Base-by-base conservation (phyloP, 2,888 invertebrate genomes). In the Phania funesta region DNA sequence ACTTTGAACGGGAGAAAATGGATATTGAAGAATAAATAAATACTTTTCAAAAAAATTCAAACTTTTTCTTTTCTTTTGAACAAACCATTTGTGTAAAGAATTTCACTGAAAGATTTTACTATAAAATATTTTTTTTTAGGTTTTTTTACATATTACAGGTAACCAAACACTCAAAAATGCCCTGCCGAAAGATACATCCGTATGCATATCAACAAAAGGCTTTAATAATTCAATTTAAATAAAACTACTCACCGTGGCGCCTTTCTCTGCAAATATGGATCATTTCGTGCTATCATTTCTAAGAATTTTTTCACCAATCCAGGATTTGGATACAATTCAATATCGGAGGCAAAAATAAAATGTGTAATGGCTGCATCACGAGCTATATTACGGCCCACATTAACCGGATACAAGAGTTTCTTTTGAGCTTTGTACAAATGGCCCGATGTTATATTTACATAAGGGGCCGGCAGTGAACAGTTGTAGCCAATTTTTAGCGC, bases 301-400 rank as follows among this genome's bases (percentile, higher is more conserved):
- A 97, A 92, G 91, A 98, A 97, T 89, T 94, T 93, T 24, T 93
- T 93, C 68, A 96, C 95, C 85, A 97, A 91, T 86, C 95, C 94
- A 7, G 96, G 95, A 91, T 95, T 96, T 56, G 97, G 97, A 91
- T 97, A 97, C 74, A 98, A 93, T 90, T 98, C 97, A 86, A 97
- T 96, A 89, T 98, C 97, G 67, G 96, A 96, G 26, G 97, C 94
- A 73, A 97, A 92, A 46, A 97, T 93, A 89, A 93, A 97, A 89
- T 96, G 94, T 0, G 97, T 97, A 52, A 95, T 92, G 0, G 97
- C 95, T 32, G 94, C 93, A 86, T 96, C 96, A 54, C 97, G 92
- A 0, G 97, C 97, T n/a, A 97, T 93, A 90, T 97, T 97, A 32
- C 97, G 93, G 0, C 96, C 97, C 9, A 97, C 96, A 90, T 98